Evolutionary conservation across 2,797 vertebrate species (phyloP).

Genomic region (Argya squamiceps): DNA sequence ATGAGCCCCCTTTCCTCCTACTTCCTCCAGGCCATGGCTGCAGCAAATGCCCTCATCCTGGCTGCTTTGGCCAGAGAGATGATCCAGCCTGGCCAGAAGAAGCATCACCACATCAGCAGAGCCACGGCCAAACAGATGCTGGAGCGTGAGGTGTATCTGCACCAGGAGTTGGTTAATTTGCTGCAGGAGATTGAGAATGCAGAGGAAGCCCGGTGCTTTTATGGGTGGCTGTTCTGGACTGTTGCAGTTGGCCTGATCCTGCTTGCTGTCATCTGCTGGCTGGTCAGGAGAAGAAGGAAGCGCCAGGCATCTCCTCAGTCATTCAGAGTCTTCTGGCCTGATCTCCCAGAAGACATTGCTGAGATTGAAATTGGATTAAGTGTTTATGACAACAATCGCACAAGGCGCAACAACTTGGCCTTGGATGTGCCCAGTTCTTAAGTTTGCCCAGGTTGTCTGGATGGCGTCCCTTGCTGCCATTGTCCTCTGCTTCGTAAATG

Average conservation of each 20-base stretch:
- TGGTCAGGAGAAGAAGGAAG: neutral
- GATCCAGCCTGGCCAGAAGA: neutral
- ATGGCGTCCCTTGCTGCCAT: neutral
- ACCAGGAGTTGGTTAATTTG: neutral
- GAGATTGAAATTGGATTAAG: neutral
- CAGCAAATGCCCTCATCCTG: neutral
- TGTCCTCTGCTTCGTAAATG: neutral
- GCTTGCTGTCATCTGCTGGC: neutral
- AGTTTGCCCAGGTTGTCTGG: neutral
- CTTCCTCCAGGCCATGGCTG: neutral
- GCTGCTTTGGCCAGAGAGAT: neutral
- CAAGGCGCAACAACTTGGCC: neutral
- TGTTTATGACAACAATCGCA: neutral
- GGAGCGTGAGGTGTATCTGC: neutral
- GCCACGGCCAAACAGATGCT: neutral
- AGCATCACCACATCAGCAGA: neutral
- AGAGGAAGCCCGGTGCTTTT: neutral
- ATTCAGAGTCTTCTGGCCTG: neutral
- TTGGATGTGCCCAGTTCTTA: neutral
- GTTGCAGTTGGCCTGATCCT: neutral
- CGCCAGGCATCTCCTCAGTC: neutral
- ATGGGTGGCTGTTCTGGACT: neutral
- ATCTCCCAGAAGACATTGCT: neutral
- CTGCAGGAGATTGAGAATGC: neutral
- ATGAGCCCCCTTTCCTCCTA: neutral